Evolutionary conservation across 2,888 invertebrate genomes (phyloP), one percentile per base, ranked within the genome.

Genomic region (Sesamia inferens): DNA sequence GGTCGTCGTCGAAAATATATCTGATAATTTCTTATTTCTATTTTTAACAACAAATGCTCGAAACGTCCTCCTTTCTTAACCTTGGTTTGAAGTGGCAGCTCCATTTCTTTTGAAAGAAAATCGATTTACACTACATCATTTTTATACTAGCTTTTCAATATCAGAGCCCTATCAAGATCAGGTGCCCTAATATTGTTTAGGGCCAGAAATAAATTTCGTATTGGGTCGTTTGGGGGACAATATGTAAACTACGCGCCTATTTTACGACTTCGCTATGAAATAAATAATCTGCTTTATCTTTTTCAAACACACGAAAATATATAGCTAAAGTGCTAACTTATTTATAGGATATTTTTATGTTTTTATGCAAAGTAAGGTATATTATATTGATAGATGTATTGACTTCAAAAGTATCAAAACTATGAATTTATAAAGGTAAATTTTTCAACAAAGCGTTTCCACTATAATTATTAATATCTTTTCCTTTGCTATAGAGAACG

Each of bases 211-310:
- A 86, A 79, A 84, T 86, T 77, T 68, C 48, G 59, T 72, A 76
- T 77, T 61, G 64, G 59, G 68, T 82, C 74, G 72, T 85, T 85
- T 63, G 22, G 76, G 82, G 82, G 84, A 88, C 87, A 90, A 87
- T 87, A 90, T 85, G 87, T 88, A 88, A 90, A 90, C 86, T 90
- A 84, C 79, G 85, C 81, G 86, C 88, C 86, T 85, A 76, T 81
- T 89, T 90, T 90, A 90, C 87, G 85, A 88, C 87, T 83, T 81
- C 82, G 85, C 89, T 88, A 88, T 90, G 89, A 91, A 92, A 92
- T 92, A 92, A 91, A 92, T 91, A 92, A 91, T 87, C 72, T 79
- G 75, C 85, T 90, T 90, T 92, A 90, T 90, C 86, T 87, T 74
- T 72, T 54, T 73, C 57, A 48, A 74, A 70, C 65, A 68, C 44